These are phyloP conservation scores for Lepus americanus DNA, from an alignment of 2,113 vertebrate genomes.

Conservation along the genomic window DNA sequence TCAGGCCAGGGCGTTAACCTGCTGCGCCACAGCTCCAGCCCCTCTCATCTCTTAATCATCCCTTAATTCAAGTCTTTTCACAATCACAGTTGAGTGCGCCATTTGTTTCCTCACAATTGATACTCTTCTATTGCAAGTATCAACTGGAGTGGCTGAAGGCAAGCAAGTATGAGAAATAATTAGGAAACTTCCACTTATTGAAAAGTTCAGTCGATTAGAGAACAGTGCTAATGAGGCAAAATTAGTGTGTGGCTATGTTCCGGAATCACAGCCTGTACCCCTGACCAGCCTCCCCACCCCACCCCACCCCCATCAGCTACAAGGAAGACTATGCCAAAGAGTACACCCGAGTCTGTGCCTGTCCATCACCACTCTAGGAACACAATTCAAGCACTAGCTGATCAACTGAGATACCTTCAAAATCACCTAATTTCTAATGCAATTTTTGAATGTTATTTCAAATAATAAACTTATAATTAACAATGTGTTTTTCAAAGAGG, in stretches of 20 bases:
- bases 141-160: slow-evolving; percentile 11
- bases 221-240: slow-evolving; percentile 57
- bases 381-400: not conserved
- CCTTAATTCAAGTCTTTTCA: not conserved
- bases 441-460: slow-evolving; percentile 9
- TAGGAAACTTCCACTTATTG: slow-evolving; percentile 7
- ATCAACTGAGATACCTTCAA: not conserved
- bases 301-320: slow-evolving; percentile 48
- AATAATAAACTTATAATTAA: slow-evolving; percentile 35
- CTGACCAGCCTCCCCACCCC: slow-evolving; percentile 42
- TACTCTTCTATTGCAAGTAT: not conserved
- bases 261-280: slow-evolving; percentile 49
- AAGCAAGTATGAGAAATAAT: slow-evolving; percentile 44
- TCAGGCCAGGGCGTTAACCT: no score
- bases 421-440: not conserved
- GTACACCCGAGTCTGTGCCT: not conserved
- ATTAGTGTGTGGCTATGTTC: slow-evolving; percentile 42
- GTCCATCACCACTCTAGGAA: not conserved
- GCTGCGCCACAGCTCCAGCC: no score
- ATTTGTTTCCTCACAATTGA: slow-evolving; percentile 35
- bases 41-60: not conserved
- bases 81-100: not conserved
- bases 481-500: slow-evolving; percentile 24
- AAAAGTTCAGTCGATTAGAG: slow-evolving; percentile 27
- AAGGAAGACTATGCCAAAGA: not conserved